Evolutionary conservation across 2,113 vertebrate species (phyloP), one percentile per base, ranked within the genome.

Genomic region (Seriola aureovittata): DNA sequence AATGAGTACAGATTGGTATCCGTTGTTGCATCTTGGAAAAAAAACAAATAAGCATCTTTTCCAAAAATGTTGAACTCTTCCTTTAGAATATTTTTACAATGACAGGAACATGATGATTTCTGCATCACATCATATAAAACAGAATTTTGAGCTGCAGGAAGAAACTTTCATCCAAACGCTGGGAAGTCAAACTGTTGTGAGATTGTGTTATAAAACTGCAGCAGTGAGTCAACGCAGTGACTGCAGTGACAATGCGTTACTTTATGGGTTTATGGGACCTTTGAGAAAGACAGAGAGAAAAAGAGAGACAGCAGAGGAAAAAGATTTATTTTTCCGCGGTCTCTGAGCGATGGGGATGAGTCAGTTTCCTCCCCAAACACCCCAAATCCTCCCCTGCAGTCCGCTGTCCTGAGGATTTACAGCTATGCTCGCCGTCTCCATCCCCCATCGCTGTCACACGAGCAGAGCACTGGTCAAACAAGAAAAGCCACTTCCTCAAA

Each of bases 401-500:
- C 62, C 2, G 1, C 58, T 13, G 71, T 79, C 82, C 72, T 63
- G 44, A 84, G 89, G 89, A 93, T 90, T 94, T 92, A 88, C 74
- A 75, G 88, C 66, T 25, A 78, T 84, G 87, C 44, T 67, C 68
- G 66, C 83, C 81, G 34, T 65, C 80, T 80, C 80, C 71, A 62
- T 72, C 84, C 85, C 88, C 85, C 60, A 58, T 34, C 62, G 72
- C 55, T 58, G 83, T 87, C 78, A 84, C 86, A 84, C 12, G 19
- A 87, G 83, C 60, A 55, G 32, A 79, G 64, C 58, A 46, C 87
- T 74, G 82, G 86, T 80, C 91, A 90, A 91, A 93, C 92, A 88
- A 88, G 87, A 89, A 89, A 86, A 90, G 87, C 78, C 64, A 89
- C 86, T 93, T 93, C 88, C 82, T 90, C 86, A 88, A 80, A 92